Conservation (phyloP, 2,797 vertebrate species). For the Carduelis carduelis region DNA sequence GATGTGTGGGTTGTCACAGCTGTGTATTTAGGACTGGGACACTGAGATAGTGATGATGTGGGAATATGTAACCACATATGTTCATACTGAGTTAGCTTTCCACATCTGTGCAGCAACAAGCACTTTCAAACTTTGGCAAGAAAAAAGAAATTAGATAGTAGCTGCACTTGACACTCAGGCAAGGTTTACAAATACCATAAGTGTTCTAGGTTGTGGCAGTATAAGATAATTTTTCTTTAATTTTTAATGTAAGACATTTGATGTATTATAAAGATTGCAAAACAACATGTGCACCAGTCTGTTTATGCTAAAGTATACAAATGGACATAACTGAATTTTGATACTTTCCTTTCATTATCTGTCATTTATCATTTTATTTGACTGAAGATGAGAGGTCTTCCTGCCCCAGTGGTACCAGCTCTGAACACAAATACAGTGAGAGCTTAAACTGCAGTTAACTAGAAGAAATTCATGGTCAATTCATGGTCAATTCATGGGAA, state of each 20-base stretch:
- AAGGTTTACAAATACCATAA: not conserved
- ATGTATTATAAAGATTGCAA: not conserved
- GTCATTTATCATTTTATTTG: not conserved
- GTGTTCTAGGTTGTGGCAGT: accelerated
- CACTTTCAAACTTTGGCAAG: not conserved
- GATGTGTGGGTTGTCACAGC: not conserved
- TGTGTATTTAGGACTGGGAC: not conserved
- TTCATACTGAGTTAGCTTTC: not conserved
- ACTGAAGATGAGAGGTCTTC: not conserved
- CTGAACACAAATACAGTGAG: not conserved
- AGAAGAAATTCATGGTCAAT: not conserved
- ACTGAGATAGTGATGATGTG: not conserved
- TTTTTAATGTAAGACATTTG: not conserved
- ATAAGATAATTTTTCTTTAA: not conserved
- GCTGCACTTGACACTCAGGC: not conserved
- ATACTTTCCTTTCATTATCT: not conserved
- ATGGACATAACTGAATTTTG: not conserved
- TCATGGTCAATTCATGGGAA: too few species aligned
- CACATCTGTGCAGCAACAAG: not conserved
- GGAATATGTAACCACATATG: not conserved
- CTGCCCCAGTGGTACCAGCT: not conserved
- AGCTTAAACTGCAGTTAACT: not conserved
- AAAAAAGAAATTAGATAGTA: not conserved
- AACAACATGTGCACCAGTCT: not conserved
- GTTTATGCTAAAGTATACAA: not conserved